Evolutionary conservation across 2,113 vertebrate species (phyloP).

Genomic region (Trichechus manatus): DNA sequence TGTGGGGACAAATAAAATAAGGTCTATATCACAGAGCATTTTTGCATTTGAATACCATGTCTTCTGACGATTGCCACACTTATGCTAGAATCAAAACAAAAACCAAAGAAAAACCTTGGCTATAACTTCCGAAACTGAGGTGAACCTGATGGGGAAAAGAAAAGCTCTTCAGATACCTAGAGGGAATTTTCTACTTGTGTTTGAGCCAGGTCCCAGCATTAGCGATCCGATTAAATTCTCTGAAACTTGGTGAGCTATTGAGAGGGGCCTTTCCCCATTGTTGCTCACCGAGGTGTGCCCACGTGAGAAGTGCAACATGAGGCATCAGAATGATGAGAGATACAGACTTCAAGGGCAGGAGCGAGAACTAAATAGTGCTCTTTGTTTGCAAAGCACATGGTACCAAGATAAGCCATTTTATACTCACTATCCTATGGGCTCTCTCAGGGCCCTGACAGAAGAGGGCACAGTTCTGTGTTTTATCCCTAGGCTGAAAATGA

Average conservation of each 20-base stretch:
- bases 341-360: conserved; percentile 72
- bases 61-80: conserved; percentile 44
- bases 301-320: conserved; percentile 77
- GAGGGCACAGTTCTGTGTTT: not conserved
- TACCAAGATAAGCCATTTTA: conserved; percentile 25
- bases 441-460: not conserved
- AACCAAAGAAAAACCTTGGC: conserved; percentile 69
- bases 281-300: conserved; percentile 50
- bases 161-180: conserved; percentile 64
- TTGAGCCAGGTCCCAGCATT: conserved; percentile 66
- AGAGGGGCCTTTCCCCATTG: conserved; percentile 1
- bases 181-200: conserved; percentile 75
- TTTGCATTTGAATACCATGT: conserved; percentile 69
- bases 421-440: not conserved
- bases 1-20: conserved; percentile 58
- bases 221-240: conserved; percentile 70
- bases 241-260: conserved; percentile 60
- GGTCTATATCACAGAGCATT: not conserved
- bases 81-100: conserved; percentile 57
- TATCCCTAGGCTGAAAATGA: too few relatives aligned
- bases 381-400: conserved; percentile 74
- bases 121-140: conserved; percentile 75
- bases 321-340: conserved; percentile 69
- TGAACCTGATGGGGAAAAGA: conserved; percentile 66
- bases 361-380: conserved; percentile 56